Evolutionary conservation across 92 coral and sea anemone genomes (phyloP).

Genomic region (Zoanthus sociatus): DNA sequence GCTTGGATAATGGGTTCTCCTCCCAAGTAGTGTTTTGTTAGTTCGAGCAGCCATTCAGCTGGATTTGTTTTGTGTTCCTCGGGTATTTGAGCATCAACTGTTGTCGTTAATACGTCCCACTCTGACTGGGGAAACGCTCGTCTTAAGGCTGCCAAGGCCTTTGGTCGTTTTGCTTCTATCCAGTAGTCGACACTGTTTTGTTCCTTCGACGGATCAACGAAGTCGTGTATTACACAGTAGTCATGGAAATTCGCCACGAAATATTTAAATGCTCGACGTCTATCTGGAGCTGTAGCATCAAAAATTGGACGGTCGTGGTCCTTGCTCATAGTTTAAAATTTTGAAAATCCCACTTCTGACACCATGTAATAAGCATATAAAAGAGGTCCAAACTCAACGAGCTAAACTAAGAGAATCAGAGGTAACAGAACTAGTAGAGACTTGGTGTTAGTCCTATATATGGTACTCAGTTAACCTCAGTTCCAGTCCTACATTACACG

Average conservation of each 20-base stretch:
- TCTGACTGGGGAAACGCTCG: background rate
- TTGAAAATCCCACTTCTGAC: no score
- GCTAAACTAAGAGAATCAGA: no score
- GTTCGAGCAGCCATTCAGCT: conserved; percentile 61
- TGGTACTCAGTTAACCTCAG: no score
- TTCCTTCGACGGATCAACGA: background rate
- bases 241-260: background rate
- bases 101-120: background rate
- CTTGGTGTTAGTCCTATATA: no score
- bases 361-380: no score
- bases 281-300: no score
- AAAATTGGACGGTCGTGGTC: no score
- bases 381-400: no score
- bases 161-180: conserved; percentile 3
- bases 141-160: background rate
- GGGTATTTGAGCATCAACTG: background rate
- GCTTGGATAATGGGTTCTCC: conserved; percentile 58
- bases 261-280: no score
- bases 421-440: no score
- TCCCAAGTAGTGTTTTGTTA: conserved; percentile 55
- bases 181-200: background rate
- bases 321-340: no score
- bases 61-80: conserved; percentile 9
- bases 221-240: background rate
- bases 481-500: background rate